phyloP scores from a whole-genome alignment of 1,140 invertebrate genomes.

The Drosophila suzukii region DNA sequence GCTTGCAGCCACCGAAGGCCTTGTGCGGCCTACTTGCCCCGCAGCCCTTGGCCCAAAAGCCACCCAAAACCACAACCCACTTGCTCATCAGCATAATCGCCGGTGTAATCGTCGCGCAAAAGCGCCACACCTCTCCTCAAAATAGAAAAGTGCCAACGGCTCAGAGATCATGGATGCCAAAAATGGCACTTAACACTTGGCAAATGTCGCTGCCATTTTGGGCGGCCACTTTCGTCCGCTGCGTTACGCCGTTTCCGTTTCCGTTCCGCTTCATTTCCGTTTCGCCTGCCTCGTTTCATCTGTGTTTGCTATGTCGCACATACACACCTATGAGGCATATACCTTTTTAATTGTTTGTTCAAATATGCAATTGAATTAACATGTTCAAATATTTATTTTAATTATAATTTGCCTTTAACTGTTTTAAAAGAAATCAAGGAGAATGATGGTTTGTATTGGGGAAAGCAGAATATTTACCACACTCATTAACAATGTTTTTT shows the following conservation, averaged over 20 bases:
- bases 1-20: conserved; percentile 38
- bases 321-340: too few relatives aligned
- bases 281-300: not conserved
- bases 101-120: conserved; percentile 49
- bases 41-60: not conserved
- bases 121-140: conserved; percentile 2
- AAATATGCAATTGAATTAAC: too few relatives aligned
- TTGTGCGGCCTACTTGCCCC: not conserved
- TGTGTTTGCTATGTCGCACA: not conserved
- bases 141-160: conserved; percentile 21
- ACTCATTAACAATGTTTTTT: too few relatives aligned
- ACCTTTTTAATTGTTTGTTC: too few relatives aligned
- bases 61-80: not conserved
- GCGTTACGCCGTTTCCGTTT: not conserved
- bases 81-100: conserved; percentile 58
- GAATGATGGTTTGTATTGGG: not conserved
- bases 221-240: conserved; percentile 31
- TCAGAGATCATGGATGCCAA: conserved; percentile 31
- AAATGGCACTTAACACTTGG: conserved; percentile 58
- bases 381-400: not conserved
- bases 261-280: not conserved
- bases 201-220: conserved; percentile 52
- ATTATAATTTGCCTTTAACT: too few relatives aligned
- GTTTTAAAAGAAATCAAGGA: not conserved
- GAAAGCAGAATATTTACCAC: too few relatives aligned